Percentiles rank a stretch among this genome's conserved stretches.
Evolutionary conservation across 1,140 invertebrate genomes (phyloP).

Genomic region (Apis laboriosa): DNA sequence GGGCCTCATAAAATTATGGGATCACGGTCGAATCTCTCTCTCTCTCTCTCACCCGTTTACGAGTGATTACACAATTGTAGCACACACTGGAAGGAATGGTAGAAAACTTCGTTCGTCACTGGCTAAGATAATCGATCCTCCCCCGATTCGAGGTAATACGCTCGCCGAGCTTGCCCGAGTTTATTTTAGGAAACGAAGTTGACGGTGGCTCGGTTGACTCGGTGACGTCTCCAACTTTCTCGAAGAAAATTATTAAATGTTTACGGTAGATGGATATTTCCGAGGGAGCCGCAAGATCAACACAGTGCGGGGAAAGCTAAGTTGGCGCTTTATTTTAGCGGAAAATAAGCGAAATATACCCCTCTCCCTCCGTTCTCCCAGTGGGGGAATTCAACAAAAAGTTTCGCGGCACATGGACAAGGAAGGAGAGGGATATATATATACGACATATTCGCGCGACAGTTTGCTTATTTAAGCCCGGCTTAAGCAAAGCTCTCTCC

Average conservation of each 20-base stretch:
- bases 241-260: slow-evolving; percentile 20
- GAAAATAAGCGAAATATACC: slow-evolving; percentile 19
- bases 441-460: slow-evolving; percentile 44
- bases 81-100: too few species aligned
- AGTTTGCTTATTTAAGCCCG: slow-evolving; percentile 70
- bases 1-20: too few species aligned
- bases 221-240: slow-evolving; percentile 1
- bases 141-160: too few species aligned
- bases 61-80: background rate
- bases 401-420: slow-evolving; percentile 44
- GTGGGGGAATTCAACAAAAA: slow-evolving; percentile 46
- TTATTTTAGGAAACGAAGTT: slow-evolving; percentile 10
- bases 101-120: background rate
- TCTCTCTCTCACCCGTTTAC: background rate
- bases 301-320: background rate
- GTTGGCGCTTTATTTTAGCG: slow-evolving; percentile 38
- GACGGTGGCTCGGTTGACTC: background rate
- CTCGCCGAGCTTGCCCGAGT: background rate
- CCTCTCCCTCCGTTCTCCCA: too few species aligned
- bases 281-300: slow-evolving; percentile 33
- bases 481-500: slow-evolving; percentile 65
- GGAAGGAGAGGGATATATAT: background rate
- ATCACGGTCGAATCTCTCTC: background rate
- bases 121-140: background rate
- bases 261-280: slow-evolving; percentile 34